These are phyloP conservation scores for Pogoniulus pusillus DNA, from an alignment of 2,797 vertebrate species.

Conservation along the genomic window DNA sequence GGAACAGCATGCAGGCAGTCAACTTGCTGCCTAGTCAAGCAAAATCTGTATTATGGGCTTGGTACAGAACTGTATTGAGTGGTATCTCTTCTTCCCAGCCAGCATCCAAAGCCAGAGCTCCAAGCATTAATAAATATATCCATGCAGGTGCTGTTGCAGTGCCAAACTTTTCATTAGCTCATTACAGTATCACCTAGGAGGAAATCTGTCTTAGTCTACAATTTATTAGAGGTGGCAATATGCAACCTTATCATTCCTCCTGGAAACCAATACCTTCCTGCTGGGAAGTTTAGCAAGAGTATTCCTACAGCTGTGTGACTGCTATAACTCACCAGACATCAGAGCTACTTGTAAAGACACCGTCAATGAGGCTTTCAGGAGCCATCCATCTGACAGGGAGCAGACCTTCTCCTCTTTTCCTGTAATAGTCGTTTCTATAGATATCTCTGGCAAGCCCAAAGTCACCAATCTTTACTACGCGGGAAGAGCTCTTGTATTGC, in stretches of 20 bases:
- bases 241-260: background rate
- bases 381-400: conserved; percentile 84
- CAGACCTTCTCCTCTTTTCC: conserved; percentile 81
- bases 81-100: background rate
- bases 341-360: conserved; percentile 78
- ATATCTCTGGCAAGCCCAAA: conserved; percentile 82
- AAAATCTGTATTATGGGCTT: background rate
- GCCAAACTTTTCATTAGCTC: background rate
- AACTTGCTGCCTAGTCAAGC: background rate
- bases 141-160: accelerated
- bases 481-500: conserved; percentile 59
- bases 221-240: background rate
- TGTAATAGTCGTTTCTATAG: conserved; percentile 83
- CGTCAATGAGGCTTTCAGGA: conserved; percentile 81
- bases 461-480: conserved; percentile 79
- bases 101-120: background rate
- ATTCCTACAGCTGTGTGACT: background rate
- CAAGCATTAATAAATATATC: background rate
- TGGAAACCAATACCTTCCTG: background rate
- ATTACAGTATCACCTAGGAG: background rate
- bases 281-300: background rate
- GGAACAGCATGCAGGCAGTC: background rate
- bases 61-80: background rate
- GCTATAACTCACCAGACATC: conserved; percentile 78
- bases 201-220: background rate